phyloP scores from a whole-genome alignment of 2,113 vertebrate species.

The Eidolon helvum region DNA sequence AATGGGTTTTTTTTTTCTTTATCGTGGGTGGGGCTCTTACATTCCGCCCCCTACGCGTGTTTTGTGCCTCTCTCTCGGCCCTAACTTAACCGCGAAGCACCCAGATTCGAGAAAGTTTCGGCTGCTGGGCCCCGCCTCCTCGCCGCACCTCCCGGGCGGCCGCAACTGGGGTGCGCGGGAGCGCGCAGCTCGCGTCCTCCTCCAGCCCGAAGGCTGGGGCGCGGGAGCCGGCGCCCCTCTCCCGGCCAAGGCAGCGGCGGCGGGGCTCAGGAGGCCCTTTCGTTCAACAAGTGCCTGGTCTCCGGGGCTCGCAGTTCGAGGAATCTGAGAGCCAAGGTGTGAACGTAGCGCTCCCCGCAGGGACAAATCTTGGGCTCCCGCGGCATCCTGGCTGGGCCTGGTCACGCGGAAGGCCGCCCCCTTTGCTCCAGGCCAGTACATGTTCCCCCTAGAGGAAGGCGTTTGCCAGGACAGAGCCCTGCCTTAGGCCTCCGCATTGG shows the following conservation, averaged over 20 bases:
- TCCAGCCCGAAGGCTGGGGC: background rate
- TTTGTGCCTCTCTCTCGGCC: background rate
- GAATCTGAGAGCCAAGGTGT: background rate
- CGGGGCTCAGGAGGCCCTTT: background rate
- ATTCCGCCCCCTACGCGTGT: background rate
- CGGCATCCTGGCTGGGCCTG: background rate
- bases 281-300: constrained; percentile 66
- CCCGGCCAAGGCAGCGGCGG: background rate
- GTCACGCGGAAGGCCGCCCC: background rate
- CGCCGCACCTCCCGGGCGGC: background rate
- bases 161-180: background rate
- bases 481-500: background rate
- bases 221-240: background rate
- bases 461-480: background rate
- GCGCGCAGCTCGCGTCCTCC: background rate
- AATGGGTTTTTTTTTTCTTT: background rate
- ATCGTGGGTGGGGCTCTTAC: background rate
- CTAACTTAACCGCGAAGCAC: constrained; percentile 29
- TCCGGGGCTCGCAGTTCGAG: background rate
- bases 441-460: background rate
- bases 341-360: background rate
- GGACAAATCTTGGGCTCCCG: background rate
- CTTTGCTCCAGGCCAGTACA: background rate
- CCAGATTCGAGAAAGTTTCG: constrained; percentile 66
- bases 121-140: background rate